These are phyloP conservation scores for Julus scandinavius DNA, from an alignment of 2,888 invertebrate species.

Conservation along the genomic window DNA sequence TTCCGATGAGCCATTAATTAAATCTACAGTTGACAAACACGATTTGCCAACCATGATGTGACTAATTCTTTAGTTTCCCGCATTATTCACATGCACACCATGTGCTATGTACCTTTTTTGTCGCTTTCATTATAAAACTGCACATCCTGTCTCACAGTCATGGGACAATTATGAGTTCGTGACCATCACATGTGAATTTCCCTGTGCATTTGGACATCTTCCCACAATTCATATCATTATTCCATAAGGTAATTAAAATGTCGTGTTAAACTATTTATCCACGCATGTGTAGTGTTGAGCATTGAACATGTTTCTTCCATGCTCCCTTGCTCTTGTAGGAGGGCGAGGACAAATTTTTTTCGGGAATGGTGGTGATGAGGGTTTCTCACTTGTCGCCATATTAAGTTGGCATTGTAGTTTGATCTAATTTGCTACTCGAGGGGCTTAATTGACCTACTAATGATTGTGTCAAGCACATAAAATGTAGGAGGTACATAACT, in stretches of 20 bases:
- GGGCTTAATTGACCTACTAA: neutral
- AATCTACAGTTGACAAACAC: neutral
- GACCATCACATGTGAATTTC: slow-evolving; percentile 37
- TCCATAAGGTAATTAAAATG: slow-evolving; percentile 39
- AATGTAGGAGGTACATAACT: neutral
- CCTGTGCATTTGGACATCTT: slow-evolving; percentile 4
- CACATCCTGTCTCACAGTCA: slow-evolving; percentile 26
- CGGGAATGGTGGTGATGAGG: neutral
- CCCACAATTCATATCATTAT: slow-evolving; percentile 21
- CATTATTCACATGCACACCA: neutral
- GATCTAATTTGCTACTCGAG: neutral
- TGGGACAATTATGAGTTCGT: slow-evolving; percentile 29
- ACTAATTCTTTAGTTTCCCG: neutral
- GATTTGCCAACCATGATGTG: neutral
- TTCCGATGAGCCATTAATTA: neutral
- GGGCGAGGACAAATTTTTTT: neutral
- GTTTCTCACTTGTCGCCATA: neutral
- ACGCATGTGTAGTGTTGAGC: neutral
- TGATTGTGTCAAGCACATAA: neutral
- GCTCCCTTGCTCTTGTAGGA: neutral
- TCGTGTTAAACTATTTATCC: neutral
- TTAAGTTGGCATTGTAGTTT: neutral
- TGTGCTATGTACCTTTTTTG: neutral
- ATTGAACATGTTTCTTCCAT: neutral
- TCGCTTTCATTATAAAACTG: neutral